These are phyloP conservation scores for Paradoxurus hermaphroditus DNA, from an alignment of 2,113 vertebrate genomes.

Conservation along the genomic window DNA sequence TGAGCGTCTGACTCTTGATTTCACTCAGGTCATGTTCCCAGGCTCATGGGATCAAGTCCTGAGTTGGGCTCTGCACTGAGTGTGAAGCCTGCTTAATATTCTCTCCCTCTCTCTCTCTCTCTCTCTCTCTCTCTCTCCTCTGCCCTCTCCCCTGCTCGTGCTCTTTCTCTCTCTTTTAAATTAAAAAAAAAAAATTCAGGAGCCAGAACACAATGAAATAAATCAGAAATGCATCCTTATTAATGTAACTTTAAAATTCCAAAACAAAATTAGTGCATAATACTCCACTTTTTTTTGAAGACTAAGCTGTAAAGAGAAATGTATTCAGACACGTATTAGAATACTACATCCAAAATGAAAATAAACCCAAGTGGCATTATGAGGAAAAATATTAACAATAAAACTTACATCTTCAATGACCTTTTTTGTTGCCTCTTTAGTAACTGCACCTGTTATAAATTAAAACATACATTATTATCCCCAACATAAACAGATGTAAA, in stretches of 20 bases:
- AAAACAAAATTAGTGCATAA: constrained; percentile 13
- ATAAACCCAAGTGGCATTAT: background rate
- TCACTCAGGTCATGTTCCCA: no score
- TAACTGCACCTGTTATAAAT: constrained; percentile 87
- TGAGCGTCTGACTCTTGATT: no score
- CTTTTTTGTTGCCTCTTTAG: constrained; percentile 91
- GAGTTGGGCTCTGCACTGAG: no score
- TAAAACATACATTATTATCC: constrained; percentile 39
- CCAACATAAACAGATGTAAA: constrained; percentile 37
- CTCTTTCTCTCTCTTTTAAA: no score
- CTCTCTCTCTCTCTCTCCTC: no score
- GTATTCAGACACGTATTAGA: background rate
- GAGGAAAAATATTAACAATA: constrained; percentile 53
- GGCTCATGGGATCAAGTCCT: no score
- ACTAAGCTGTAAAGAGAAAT: constrained; percentile 23
- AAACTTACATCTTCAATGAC: constrained; percentile 93
- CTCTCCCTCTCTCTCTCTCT: no score
- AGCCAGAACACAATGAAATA: constrained; percentile 22
- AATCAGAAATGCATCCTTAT: constrained; percentile 19
- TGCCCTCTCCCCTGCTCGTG: no score
- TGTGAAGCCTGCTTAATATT: no score
- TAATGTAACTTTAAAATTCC: background rate
- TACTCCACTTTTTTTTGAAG: background rate
- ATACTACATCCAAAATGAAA: constrained; percentile 46
- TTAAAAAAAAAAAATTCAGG: constrained; percentile 1